Percentiles rank a stretch among this genome's conserved stretches.
phyloP scores from a whole-genome alignment of 2,113 vertebrate genomes.

The Vicugna pacos region DNA sequence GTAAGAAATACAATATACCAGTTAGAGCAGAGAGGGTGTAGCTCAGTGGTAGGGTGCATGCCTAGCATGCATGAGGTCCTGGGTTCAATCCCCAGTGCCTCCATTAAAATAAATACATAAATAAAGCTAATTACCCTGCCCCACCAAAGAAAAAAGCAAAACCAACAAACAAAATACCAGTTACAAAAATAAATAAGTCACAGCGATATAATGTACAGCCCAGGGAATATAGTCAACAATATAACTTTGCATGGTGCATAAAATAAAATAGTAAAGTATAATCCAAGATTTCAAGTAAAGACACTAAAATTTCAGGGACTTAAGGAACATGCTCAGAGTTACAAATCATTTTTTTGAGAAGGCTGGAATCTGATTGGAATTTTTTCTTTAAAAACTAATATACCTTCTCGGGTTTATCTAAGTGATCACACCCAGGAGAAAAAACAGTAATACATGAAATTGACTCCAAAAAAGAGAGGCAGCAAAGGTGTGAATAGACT shows the following conservation, averaged over 20 bases:
- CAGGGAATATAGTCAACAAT: background rate
- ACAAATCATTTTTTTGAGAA: background rate
- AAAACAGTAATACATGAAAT: background rate
- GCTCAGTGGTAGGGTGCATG: too few relatives aligned
- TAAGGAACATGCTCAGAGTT: background rate
- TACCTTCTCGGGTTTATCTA: background rate
- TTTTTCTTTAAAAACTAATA: background rate
- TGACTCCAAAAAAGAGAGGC: background rate
- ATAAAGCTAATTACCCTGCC: too few relatives aligned
- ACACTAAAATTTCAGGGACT: background rate
- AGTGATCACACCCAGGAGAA: too few relatives aligned
- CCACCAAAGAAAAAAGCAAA: too few relatives aligned
- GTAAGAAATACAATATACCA: background rate
- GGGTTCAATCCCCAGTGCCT: too few relatives aligned
- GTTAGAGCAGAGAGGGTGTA: too few relatives aligned
- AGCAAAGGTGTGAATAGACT: background rate
- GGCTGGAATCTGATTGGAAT: background rate
- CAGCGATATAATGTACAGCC: background rate
- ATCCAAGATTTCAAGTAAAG: background rate
- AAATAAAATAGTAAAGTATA: background rate
- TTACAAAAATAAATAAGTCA: background rate
- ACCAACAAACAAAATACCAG: background rate
- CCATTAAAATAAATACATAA: too few relatives aligned
- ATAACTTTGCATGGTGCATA: background rate
- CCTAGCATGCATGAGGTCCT: too few relatives aligned